Conservation (phyloP, 2,888 invertebrate genomes). For the Horisme vitalbata region DNA sequence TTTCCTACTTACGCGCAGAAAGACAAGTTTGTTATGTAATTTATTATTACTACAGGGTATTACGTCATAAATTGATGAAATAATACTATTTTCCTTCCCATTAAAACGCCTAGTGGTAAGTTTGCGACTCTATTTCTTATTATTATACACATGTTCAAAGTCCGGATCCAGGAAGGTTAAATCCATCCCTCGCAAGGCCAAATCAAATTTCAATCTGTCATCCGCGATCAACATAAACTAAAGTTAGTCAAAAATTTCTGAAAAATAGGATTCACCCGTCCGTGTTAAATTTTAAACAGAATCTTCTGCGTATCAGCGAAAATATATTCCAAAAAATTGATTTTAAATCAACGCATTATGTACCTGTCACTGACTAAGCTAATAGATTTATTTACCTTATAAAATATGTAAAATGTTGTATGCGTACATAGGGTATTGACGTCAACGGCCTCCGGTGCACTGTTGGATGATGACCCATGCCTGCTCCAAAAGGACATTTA, state of each 20-base stretch:
- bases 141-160: too few relatives aligned
- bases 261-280: neutral
- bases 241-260: neutral
- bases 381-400: conserved; percentile 28
- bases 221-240: neutral
- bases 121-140: neutral
- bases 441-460: conserved; percentile 39
- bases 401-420: conserved; percentile 40
- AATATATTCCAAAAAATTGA: conserved; percentile 1
- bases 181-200: too few relatives aligned
- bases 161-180: too few relatives aligned
- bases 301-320: neutral
- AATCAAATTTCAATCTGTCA: too few relatives aligned
- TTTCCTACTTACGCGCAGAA: conserved; percentile 7
- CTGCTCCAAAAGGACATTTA: conserved; percentile 40
- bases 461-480: neutral
- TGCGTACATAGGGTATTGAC: conserved; percentile 45
- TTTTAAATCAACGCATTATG: conserved; percentile 5
- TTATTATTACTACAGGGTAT: neutral
- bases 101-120: neutral
- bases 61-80: neutral
- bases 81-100: conserved; percentile 7
- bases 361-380: conserved; percentile 7
- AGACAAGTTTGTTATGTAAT: conserved; percentile 8
- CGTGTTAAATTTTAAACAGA: neutral